A percentile compares a stretch with the other conserved stretches of the same genome.
phyloP scores from a whole-genome alignment of 2,797 vertebrate species.

The Poecilia gillii region DNA sequence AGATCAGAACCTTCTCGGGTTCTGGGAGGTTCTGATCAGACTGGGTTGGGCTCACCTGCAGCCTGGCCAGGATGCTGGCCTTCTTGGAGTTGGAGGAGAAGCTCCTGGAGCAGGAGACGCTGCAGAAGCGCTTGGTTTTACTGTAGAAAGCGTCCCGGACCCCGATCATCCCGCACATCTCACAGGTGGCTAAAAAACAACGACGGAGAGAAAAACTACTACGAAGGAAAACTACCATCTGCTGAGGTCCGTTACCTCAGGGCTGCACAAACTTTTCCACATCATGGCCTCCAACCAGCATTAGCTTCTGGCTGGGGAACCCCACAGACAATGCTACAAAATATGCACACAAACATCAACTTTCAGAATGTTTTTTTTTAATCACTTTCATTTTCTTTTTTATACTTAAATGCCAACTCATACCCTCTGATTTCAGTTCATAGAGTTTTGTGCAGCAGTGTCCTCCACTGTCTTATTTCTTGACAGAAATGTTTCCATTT shows the following conservation, averaged over 20 bases:
- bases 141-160: constrained; percentile 97
- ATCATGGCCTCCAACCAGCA: no score
- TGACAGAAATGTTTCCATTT: no score
- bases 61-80: constrained; percentile 96
- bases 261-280: no score
- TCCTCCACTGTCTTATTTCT: no score
- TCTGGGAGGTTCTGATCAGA: neutral
- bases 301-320: no score
- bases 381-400: no score
- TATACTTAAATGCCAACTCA: no score
- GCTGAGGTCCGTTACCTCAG: neutral
- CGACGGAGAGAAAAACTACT: neutral
- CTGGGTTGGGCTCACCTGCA: constrained; percentile 76
- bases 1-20: neutral
- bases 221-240: neutral
- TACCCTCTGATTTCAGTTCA: no score
- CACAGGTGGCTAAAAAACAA: constrained; percentile 88
- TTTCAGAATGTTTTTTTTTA: no score
- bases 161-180: constrained; percentile 98
- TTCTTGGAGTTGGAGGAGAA: constrained; percentile 98
- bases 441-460: no score
- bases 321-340: no score
- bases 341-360: no score
- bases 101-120: constrained; percentile 95
- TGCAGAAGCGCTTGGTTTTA: constrained; percentile 98